Percentiles rank a stretch among this genome's conserved stretches.
Conservation (phyloP, 2,888 invertebrate species). For the Trissolcus japonicus region DNA sequence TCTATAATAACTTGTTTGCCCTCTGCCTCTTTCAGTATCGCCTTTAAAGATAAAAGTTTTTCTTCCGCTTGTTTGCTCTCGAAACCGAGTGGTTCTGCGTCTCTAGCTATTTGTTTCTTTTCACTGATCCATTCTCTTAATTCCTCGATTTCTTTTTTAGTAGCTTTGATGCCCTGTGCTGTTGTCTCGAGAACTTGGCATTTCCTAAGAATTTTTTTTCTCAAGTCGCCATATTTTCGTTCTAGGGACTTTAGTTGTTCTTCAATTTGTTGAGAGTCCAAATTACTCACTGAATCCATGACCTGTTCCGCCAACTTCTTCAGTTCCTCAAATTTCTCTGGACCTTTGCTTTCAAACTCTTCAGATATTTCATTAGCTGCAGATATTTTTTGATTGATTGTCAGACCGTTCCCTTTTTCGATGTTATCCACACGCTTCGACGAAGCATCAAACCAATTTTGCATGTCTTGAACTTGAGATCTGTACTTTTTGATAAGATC, state of each 20-base stretch:
- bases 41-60: slow-evolving; percentile 83
- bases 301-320: slow-evolving; percentile 84
- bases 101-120: slow-evolving; percentile 82
- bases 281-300: slow-evolving; percentile 88
- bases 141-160: slow-evolving; percentile 87
- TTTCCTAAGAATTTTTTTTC: slow-evolving; percentile 90
- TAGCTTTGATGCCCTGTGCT: slow-evolving; percentile 88
- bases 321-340: slow-evolving; percentile 82
- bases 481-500: slow-evolving; percentile 87
- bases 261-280: slow-evolving; percentile 93
- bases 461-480: slow-evolving; percentile 84
- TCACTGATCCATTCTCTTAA: slow-evolving; percentile 88
- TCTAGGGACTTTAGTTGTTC: slow-evolving; percentile 92
- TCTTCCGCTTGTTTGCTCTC: slow-evolving; percentile 87
- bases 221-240: slow-evolving; percentile 88
- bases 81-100: slow-evolving; percentile 84
- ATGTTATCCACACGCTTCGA: slow-evolving; percentile 88
- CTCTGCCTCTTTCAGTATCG: slow-evolving; percentile 86
- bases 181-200: slow-evolving; percentile 89
- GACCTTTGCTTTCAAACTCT: slow-evolving; percentile 86
- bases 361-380: slow-evolving; percentile 84
- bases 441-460: slow-evolving; percentile 88
- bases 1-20: slow-evolving; percentile 89
- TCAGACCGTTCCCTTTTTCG: slow-evolving; percentile 89
- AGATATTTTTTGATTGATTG: slow-evolving; percentile 87